Evolutionary conservation across 1,140 invertebrate genomes (phyloP), one percentile per base, ranked within the genome.

Genomic region (Rhyacophila brunnea): DNA sequence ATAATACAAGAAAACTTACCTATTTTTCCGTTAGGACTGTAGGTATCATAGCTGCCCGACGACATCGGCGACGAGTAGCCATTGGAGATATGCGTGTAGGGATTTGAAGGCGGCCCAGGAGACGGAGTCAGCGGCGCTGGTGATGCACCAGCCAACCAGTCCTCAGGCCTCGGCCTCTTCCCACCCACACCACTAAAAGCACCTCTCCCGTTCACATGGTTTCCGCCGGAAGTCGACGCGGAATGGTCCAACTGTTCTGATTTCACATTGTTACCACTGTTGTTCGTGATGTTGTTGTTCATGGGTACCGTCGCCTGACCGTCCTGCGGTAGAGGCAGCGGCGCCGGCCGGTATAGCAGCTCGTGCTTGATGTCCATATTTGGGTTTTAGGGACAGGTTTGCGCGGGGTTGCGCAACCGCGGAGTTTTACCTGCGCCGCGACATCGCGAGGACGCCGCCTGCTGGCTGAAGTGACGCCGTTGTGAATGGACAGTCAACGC

Each of bases 1-100:
- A n/a, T n/a, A n/a, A n/a, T 28, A 5, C 23, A 28, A 20, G 46
- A 23, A 10, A 42, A 83, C 87, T 86, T 64, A 90, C 89, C 88
- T 82, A 88, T 84, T 84, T 91, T 91, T 69, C 88, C 88, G 75
- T 90, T 91, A 38, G 90, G 89, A 79, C 89, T 91, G 72, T 91
- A 92, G 1, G 89, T 87, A 67, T 91, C 90, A 75, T 91, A 92
- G 81, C 89, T 91, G 67, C 88, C 84, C 1, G 88, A 87, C 19
- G 88, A 90, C 80, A 91, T 85, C 0, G 88, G 88, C 59, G 89
- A 91, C n/a, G 88, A 87, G 69, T 91, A 91, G 14, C 89, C 89
- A 66, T 91, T 90, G 62, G 85, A 89, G 68, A 82, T 82, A 61
- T 83, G 78, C 14, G 80, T 76, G 61, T 80, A 83, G 43, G 78